Evolutionary conservation across 2,113 vertebrate genomes (phyloP).

Genomic region (Cryptotis parvus): DNA sequence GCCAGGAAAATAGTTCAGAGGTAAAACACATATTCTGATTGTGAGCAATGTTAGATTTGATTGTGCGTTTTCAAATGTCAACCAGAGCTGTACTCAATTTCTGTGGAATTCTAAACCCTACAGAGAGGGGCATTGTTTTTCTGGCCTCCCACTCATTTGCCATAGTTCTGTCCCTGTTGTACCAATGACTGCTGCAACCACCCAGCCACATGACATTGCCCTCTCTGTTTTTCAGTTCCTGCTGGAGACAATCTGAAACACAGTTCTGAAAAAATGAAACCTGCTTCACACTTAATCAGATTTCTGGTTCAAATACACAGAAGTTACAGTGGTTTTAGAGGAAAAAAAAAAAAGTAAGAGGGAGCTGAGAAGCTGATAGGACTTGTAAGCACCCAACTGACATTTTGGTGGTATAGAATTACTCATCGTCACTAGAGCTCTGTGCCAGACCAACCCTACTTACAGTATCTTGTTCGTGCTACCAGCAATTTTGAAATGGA

Average conservation of each 20-base stretch:
- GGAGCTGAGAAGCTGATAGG: conserved; percentile 4
- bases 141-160: background rate
- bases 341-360: background rate
- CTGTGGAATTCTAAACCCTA: background rate
- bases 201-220: background rate
- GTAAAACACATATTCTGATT: too few species aligned
- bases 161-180: background rate
- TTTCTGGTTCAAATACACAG: conserved; percentile 63
- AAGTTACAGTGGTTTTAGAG: background rate
- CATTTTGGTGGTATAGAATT: background rate
- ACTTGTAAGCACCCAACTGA: background rate
- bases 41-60: too few species aligned
- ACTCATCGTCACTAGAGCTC: background rate
- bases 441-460: background rate
- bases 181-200: background rate
- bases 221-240: background rate
- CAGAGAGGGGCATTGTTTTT: background rate
- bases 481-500: background rate
- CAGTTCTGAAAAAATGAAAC: conserved; percentile 8
- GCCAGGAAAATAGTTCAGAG: too few species aligned
- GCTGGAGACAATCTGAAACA: background rate
- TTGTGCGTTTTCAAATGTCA: background rate
- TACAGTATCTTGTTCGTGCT: background rate
- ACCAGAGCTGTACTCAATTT: background rate
- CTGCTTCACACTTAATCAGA: background rate